Conservation (phyloP, 2,113 vertebrate species). For the Oryzias javanicus region DNA sequence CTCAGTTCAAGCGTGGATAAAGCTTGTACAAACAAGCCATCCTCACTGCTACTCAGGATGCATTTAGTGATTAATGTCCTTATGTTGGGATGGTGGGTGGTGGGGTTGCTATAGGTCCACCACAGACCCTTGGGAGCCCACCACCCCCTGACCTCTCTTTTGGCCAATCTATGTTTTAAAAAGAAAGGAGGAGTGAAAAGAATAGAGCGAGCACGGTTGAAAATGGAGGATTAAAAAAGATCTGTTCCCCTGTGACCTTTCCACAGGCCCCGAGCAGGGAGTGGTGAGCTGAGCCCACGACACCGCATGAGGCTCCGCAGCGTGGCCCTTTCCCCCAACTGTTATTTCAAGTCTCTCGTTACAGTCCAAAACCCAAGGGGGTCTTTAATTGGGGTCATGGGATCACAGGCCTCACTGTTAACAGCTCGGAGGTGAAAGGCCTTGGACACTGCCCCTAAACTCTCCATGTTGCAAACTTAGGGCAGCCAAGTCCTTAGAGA, state of each 20-base stretch:
- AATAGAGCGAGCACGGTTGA: not conserved
- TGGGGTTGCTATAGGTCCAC: slow-evolving; percentile 16
- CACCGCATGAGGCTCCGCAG: slow-evolving; percentile 42
- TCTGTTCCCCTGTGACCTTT: slow-evolving; percentile 58
- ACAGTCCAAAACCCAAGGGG: slow-evolving; percentile 77
- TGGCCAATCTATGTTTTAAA: slow-evolving; percentile 31
- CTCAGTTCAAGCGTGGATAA: not conserved
- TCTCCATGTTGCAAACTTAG: slow-evolving; percentile 41
- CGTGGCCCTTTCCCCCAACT: slow-evolving; percentile 50
- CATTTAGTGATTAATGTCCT: slow-evolving; percentile 44
- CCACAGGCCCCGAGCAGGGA: slow-evolving; percentile 47
- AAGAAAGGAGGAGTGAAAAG: slow-evolving; percentile 2
- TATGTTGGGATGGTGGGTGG: not conserved
- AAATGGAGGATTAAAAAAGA: slow-evolving; percentile 7
- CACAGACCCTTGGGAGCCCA: slow-evolving; percentile 38
- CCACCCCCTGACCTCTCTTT: slow-evolving; percentile 41
- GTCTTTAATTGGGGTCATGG: slow-evolving; percentile 73
- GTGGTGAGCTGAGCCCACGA: slow-evolving; percentile 39
- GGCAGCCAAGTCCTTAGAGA: slow-evolving; percentile 46
- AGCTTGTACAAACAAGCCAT: not conserved
- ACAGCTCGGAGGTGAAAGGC: slow-evolving; percentile 76
- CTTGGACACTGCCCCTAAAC: slow-evolving; percentile 58
- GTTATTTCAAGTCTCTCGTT: slow-evolving; percentile 82
- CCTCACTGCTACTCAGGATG: slow-evolving; percentile 1
- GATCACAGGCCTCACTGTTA: slow-evolving; percentile 78